Conservation (phyloP, 2,797 vertebrate species). For the Semaprochilodus insignis region DNA sequence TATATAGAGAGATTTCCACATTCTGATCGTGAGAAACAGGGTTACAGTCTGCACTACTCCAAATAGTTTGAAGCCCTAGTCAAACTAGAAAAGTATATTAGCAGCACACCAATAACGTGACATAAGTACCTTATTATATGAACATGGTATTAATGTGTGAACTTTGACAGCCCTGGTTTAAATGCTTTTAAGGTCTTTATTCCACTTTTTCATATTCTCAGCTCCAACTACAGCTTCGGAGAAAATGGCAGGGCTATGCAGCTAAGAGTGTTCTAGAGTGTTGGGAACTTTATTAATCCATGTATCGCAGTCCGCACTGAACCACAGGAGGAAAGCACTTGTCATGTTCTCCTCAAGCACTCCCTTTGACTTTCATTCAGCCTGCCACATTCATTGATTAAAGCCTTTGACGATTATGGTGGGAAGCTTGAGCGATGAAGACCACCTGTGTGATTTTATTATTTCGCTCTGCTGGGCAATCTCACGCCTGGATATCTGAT, state of each 20-base stretch:
- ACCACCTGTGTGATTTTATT: conserved; percentile 64
- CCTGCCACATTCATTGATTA: conserved; percentile 54
- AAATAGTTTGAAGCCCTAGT: too few relatives aligned
- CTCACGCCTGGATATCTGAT: conserved; percentile 36
- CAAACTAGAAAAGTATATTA: too few relatives aligned
- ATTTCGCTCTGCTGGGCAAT: conserved; percentile 57
- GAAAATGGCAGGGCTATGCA: background rate
- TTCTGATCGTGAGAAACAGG: too few relatives aligned
- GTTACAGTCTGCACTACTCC: too few relatives aligned
- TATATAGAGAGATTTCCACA: too few relatives aligned
- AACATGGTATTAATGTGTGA: too few relatives aligned
- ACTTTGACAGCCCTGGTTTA: too few relatives aligned
- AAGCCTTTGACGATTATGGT: conserved; percentile 44
- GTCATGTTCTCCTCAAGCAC: conserved; percentile 32
- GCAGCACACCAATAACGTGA: too few relatives aligned
- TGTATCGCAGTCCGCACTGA: conserved; percentile 33
- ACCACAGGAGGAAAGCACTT: conserved; percentile 35
- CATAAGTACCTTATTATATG: too few relatives aligned
- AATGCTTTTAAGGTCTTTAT: background rate
- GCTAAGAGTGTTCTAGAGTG: background rate
- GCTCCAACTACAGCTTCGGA: background rate
- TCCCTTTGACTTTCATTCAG: conserved; percentile 54
- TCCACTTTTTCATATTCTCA: background rate
- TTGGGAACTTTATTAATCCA: conserved; percentile 48
- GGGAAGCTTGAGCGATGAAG: conserved; percentile 47